Evolutionary conservation across 30 jellyfish, hydroid and myxozoan species (phyloP).

Genomic region (Calvadosia cruxmelitensis): DNA sequence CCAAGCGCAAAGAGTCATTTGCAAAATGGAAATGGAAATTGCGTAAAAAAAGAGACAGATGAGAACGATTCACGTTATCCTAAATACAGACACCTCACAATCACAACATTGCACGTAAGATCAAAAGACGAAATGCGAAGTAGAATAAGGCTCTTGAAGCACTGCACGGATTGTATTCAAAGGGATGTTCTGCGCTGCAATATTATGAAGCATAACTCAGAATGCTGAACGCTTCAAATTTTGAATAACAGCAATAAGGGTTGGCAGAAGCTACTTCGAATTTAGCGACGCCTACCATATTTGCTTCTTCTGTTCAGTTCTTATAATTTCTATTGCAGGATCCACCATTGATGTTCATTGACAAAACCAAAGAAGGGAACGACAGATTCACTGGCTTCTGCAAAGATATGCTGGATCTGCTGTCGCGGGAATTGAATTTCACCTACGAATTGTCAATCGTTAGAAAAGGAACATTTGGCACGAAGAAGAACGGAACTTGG

Average conservation of each 20-base stretch:
- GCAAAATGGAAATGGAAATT: not conserved
- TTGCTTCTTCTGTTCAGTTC: too few species aligned
- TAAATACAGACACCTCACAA: not conserved
- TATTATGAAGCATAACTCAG: too few species aligned
- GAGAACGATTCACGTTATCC: not conserved
- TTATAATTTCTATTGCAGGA: not conserved
- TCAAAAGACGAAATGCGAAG: too few species aligned
- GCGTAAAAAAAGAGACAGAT: not conserved
- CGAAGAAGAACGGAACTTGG: constrained; percentile 1
- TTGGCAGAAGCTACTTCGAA: too few species aligned
- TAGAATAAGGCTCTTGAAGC: too few species aligned
- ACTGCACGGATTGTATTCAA: too few species aligned
- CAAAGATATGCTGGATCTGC: not conserved
- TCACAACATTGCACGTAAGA: not conserved
- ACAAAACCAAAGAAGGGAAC: not conserved
- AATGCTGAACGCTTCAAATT: too few species aligned
- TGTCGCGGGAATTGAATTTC: not conserved
- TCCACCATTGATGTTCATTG: not conserved
- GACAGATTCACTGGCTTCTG: not conserved
- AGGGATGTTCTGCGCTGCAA: too few species aligned
- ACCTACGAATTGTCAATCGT: not conserved
- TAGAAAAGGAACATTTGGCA: constrained; percentile 2
- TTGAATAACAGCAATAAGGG: too few species aligned
- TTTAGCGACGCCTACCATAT: too few species aligned
- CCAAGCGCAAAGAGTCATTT: not conserved